Percentiles rank a stretch among this genome's conserved stretches.
Evolutionary conservation across 2,797 vertebrate species (phyloP).

Genomic region (Antrozous pallidus): DNA sequence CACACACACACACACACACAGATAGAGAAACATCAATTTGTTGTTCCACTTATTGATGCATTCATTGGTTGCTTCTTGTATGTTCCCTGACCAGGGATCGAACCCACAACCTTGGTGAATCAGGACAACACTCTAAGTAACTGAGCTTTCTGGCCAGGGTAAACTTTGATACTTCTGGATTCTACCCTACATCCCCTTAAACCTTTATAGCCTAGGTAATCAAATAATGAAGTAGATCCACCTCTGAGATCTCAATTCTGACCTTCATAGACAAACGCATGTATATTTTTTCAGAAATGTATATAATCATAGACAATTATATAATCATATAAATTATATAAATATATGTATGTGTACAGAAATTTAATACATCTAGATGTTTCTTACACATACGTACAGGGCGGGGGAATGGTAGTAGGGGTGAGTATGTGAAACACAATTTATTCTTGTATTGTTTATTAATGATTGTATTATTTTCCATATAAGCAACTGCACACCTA

Average conservation of each 20-base stretch:
- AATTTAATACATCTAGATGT: not conserved
- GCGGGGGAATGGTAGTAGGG: not conserved
- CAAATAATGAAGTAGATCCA: not conserved
- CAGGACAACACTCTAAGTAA: not conserved
- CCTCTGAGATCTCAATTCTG: not conserved
- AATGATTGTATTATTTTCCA: not conserved
- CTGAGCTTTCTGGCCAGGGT: not conserved
- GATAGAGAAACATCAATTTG: not conserved
- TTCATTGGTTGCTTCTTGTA: not conserved
- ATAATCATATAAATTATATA: not conserved
- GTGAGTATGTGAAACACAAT: too few species aligned
- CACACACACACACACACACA: rapidly evolving
- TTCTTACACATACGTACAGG: not conserved
- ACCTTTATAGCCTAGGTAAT: not conserved
- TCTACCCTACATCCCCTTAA: not conserved
- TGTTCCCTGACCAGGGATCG: not conserved
- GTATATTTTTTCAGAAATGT: not conserved
- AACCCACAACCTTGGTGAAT: not conserved
- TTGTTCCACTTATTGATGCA: not conserved
- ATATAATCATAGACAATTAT: not conserved
- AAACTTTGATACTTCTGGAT: constrained; percentile 7
- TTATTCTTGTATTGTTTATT: not conserved
- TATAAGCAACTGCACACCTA: not conserved
- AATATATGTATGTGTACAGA: not conserved
- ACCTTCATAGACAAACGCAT: not conserved